A percentile compares a stretch with the other conserved stretches of the same genome.
These are phyloP conservation scores for Diarsia brunnea DNA, from an alignment of 2,888 invertebrate genomes.

Conservation along the genomic window DNA sequence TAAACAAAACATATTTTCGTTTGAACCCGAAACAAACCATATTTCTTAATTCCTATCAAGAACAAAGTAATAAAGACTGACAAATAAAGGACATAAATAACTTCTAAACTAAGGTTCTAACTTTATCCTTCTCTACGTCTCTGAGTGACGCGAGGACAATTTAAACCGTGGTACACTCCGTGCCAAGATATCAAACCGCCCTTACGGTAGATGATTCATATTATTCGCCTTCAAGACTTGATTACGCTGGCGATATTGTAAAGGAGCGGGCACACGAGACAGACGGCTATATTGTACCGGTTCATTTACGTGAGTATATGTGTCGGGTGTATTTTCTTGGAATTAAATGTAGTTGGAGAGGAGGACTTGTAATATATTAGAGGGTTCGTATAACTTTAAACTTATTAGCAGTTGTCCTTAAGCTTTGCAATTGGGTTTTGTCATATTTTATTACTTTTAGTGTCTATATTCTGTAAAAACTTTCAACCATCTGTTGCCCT, in stretches of 20 bases:
- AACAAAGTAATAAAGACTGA: conserved; percentile 50
- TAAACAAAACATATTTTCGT: conserved; percentile 43
- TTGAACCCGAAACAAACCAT: conserved; percentile 23
- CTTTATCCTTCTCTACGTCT: conserved; percentile 54
- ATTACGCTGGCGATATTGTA: conserved; percentile 67
- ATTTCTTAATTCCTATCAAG: conserved; percentile 49
- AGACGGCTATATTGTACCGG: conserved; percentile 32
- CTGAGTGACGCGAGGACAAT: conserved; percentile 65
- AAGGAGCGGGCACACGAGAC: conserved; percentile 49
- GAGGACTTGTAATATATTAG: conserved; percentile 6
- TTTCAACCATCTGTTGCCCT: too few relatives aligned
- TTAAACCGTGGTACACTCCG: conserved; percentile 65
- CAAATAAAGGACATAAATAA: conserved; percentile 62
- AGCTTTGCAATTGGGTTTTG: neutral
- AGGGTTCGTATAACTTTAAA: conserved; percentile 7
- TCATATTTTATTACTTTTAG: neutral
- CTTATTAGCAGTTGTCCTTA: neutral
- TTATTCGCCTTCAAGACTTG: conserved; percentile 74
- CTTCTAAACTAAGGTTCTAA: conserved; percentile 59
- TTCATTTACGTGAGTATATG: conserved; percentile 34
- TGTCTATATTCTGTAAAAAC: too few relatives aligned
- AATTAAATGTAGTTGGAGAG: conserved; percentile 22
- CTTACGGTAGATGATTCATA: conserved; percentile 69
- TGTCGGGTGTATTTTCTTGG: conserved; percentile 13
- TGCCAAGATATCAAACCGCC: conserved; percentile 67